phyloP scores from a whole-genome alignment of 2,888 invertebrate genomes.

The Gari tellinella region DNA sequence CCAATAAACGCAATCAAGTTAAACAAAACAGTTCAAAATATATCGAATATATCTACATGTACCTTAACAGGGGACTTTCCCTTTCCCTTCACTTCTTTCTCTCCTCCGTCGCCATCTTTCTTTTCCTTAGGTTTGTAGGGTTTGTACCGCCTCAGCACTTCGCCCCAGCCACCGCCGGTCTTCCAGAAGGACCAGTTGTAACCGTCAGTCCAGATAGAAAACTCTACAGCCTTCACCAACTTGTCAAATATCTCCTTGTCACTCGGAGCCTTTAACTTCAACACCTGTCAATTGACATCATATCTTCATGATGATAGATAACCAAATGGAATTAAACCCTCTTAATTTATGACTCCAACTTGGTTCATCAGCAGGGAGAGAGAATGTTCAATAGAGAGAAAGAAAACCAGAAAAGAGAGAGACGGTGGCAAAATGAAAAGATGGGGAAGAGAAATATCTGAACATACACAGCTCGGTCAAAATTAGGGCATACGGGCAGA shows the following conservation, averaged over 20 bases:
- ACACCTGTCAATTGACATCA: constrained; percentile 54
- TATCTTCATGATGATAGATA: neutral
- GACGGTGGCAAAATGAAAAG: no score
- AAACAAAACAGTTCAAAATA: neutral
- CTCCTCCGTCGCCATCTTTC: constrained; percentile 40
- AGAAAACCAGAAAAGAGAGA: no score
- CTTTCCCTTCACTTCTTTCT: constrained; percentile 44
- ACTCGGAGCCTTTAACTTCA: constrained; percentile 69
- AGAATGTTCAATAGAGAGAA: no score
- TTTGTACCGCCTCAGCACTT: constrained; percentile 70
- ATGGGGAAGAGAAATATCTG: no score
- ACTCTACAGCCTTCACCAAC: constrained; percentile 69
- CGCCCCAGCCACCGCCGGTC: constrained; percentile 74
- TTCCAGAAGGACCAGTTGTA: constrained; percentile 77
- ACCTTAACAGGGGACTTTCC: constrained; percentile 54
- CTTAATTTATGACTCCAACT: neutral
- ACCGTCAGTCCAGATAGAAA: constrained; percentile 73
- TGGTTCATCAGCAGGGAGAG: neutral
- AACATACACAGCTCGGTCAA: no score
- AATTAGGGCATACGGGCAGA: no score
- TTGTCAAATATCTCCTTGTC: constrained; percentile 71
- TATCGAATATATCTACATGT: neutral
- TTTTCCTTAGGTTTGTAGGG: constrained; percentile 62
- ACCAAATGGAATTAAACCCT: neutral
- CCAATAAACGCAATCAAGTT: no score